phyloP scores from a whole-genome alignment of 2,797 vertebrate genomes.

The Myotis planiceps region DNA sequence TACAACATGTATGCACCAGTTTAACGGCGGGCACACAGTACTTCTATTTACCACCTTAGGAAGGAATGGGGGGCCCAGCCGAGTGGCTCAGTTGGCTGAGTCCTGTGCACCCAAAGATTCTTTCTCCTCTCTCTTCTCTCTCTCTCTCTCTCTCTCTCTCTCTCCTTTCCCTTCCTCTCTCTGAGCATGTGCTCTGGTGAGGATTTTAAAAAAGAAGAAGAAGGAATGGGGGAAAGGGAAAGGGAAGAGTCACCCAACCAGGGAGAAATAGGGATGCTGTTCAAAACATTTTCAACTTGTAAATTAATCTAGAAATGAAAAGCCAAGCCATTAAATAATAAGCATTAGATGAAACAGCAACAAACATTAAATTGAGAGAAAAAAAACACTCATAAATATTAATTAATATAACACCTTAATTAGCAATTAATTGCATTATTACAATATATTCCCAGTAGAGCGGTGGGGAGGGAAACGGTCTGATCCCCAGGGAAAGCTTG shows the following conservation, averaged over 20 bases:
- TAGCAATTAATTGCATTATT: constrained; percentile 61
- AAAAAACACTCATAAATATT: constrained; percentile 72
- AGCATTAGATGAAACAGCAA: constrained; percentile 40
- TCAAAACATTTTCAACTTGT: constrained; percentile 58
- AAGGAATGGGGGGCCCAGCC: background rate
- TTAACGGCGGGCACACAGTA: background rate
- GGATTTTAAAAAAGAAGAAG: background rate
- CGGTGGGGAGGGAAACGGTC: constrained; percentile 36
- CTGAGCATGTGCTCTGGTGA: background rate
- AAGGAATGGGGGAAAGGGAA: background rate
- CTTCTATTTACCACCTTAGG: background rate
- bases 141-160: background rate
- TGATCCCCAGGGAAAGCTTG: constrained; percentile 41
- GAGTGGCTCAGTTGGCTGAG: background rate
- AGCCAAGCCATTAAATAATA: constrained; percentile 47
- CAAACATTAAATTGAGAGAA: constrained; percentile 36
- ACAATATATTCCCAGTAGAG: constrained; percentile 40
- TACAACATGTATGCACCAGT: constrained; percentile 2
- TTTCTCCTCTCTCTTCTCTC: background rate
- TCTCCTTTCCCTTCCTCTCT: background rate
- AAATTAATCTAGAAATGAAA: constrained; percentile 74
- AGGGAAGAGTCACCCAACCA: background rate
- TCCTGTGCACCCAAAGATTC: background rate
- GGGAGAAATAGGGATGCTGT: background rate
- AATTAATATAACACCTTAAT: constrained; percentile 60